A percentile compares a stretch with the other conserved stretches of the same genome.
These are phyloP conservation scores for Macroramphosus scolopax DNA, from an alignment of 2,797 vertebrate species.

Conservation along the genomic window DNA sequence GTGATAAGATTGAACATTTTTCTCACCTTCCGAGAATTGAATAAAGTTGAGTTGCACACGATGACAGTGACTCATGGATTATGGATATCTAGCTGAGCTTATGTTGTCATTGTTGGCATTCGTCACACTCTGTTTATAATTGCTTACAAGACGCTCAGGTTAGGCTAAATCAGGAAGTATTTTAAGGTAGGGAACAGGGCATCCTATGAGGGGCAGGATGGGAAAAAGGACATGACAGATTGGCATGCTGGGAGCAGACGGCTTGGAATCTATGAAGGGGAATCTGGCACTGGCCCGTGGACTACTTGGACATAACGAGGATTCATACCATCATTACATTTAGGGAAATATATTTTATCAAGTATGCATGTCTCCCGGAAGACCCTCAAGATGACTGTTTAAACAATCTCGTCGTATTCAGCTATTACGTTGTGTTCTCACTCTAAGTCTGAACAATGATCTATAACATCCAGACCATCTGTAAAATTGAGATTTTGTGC, in stretches of 20 bases:
- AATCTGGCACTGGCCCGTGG: constrained; percentile 40
- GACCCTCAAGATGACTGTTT: not conserved
- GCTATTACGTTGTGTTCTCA: not conserved
- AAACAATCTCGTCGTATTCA: constrained; percentile 2
- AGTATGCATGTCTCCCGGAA: constrained; percentile 6
- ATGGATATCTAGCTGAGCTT: constrained; percentile 25
- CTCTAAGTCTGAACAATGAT: constrained; percentile 10
- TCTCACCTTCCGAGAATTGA: constrained; percentile 4
- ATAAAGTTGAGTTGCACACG: constrained; percentile 8
- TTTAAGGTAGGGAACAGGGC: constrained; percentile 65
- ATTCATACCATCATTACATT: constrained; percentile 22
- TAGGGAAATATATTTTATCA: constrained; percentile 18
- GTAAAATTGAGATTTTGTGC: constrained; percentile 1
- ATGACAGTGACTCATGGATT: constrained; percentile 24
- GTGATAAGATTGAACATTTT: not conserved
- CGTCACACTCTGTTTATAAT: constrained; percentile 34
- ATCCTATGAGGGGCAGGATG: constrained; percentile 65
- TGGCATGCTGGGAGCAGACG: constrained; percentile 74
- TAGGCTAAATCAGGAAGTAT: constrained; percentile 55
- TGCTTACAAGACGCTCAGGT: constrained; percentile 40
- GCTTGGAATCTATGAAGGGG: constrained; percentile 49
- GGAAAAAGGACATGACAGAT: constrained; percentile 73
- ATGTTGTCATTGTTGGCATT: constrained; percentile 56
- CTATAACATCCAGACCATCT: constrained; percentile 4
- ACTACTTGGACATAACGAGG: constrained; percentile 31